phyloP scores from a whole-genome alignment of 2,113 vertebrate species.

The Thomomys bottae region DNA sequence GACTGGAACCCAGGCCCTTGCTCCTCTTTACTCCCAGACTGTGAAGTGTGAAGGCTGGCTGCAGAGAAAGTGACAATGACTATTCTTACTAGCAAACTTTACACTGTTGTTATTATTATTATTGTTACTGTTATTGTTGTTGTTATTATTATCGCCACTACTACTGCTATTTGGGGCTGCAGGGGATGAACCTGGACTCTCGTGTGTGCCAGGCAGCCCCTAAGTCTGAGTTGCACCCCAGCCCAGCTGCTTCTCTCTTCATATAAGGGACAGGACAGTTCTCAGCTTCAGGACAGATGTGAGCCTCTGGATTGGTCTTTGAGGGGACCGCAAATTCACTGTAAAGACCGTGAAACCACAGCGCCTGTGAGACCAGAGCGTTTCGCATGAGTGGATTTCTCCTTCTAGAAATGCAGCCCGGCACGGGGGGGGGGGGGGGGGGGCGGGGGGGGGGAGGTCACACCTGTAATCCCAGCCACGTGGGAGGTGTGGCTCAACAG shows the following conservation, averaged over 20 bases:
- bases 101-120: no score
- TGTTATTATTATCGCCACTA: no score
- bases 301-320: rapidly evolving
- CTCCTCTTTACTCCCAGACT: background rate
- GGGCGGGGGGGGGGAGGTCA: background rate
- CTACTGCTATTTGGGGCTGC: no score
- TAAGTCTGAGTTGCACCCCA: no score
- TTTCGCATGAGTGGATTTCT: background rate
- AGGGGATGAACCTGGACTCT: no score
- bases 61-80: background rate
- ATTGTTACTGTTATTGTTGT: no score
- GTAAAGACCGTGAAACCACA: background rate
- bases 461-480: background rate
- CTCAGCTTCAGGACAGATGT: no score
- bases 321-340: no score
- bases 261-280: rapidly evolving
- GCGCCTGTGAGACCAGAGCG: background rate
- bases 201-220: no score
- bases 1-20: background rate
- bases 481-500: no score
- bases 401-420: background rate
- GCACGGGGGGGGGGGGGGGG: background rate
- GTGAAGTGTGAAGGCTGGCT: no score
- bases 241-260: background rate
- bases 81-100: background rate